Conservation (phyloP, 2,113 vertebrate genomes). For the Semnornis frantzii region DNA sequence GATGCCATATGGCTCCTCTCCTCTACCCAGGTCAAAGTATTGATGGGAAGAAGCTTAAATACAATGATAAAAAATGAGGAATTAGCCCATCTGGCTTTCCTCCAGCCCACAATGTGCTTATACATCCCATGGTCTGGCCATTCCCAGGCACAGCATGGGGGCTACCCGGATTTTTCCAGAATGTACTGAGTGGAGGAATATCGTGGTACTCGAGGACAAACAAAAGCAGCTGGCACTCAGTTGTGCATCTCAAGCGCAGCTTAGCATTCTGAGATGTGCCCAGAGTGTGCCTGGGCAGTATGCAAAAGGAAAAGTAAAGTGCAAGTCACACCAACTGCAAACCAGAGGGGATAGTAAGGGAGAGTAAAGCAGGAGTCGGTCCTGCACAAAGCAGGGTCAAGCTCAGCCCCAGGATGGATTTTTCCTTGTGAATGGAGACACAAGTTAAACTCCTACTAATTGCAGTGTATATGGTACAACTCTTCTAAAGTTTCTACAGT, state of each 20-base stretch:
- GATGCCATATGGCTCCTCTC: slow-evolving; percentile 44
- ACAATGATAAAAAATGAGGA: neutral
- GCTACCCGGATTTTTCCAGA: neutral
- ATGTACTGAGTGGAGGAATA: neutral
- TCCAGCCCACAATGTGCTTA: neutral
- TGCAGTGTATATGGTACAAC: neutral
- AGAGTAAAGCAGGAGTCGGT: neutral
- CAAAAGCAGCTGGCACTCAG: neutral
- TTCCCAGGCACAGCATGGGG: neutral
- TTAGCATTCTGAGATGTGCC: neutral
- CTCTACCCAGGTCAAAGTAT: slow-evolving; percentile 34
- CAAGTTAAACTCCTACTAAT: accelerated
- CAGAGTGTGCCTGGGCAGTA: neutral
- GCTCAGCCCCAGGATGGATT: neutral
- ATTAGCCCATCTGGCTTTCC: slow-evolving; percentile 2
- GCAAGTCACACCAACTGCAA: accelerated
- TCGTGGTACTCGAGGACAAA: neutral
- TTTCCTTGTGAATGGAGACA: neutral
- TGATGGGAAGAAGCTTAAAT: slow-evolving; percentile 20
- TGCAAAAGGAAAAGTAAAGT: neutral
- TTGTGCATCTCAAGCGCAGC: neutral
- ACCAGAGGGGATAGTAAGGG: accelerated
- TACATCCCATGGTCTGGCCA: neutral
- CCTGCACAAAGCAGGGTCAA: neutral
- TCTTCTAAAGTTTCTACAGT: neutral